Base-by-base conservation (phyloP, 2,888 invertebrate species). In the Philereme transversata region DNA sequence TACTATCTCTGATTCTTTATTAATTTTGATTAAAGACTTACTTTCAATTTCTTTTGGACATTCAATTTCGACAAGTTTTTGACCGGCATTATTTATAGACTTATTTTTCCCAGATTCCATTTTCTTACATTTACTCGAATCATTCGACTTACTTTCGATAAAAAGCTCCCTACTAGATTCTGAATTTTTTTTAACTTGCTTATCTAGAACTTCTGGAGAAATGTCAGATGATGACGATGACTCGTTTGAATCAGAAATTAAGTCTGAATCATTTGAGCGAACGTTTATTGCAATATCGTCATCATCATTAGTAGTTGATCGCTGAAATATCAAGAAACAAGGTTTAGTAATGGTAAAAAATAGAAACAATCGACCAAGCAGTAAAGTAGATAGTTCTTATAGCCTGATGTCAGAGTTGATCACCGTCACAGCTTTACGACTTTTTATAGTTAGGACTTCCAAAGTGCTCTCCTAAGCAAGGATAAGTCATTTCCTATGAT, bases 1-100 rank as follows among this genome's bases (percentile, higher is more conserved):
- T 54, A 41, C 45, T 22, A 45, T 11, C 7, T 45, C 45, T 10
- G 10, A 10, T 7, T 11, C 11, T 11, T 45, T 11, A 22, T 22
- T 22, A 4, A 3, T 11, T 45, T 44, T 5, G 44, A 5, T 22
- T 11, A 43, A 10, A 43, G 36, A 1, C 33, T 58, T 33, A 11
- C 57, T 8, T 57, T 51, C 11, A 45, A 45, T 36, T 60, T 54
- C 33, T 60, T 34, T 64, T 70, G 62, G 33, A 57, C 54, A 46
- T 34, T 56, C 41, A 58, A 65, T 57, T 5, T 52, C 51, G 5
- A 67, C 62, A 0, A 41, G 7, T 8, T 48, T 50, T 35, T 63
- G 35, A 33, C 65, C 61, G 35, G 68, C 7, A 40, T 40, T 8
- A 40, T 7, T 40, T 8, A 3, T 4, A 40, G 36, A 6, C 66